Percentiles rank a stretch among this genome's conserved stretches.
These are phyloP conservation scores for Pteruthius melanotis DNA, from an alignment of 2,113 vertebrate species.

Conservation along the genomic window DNA sequence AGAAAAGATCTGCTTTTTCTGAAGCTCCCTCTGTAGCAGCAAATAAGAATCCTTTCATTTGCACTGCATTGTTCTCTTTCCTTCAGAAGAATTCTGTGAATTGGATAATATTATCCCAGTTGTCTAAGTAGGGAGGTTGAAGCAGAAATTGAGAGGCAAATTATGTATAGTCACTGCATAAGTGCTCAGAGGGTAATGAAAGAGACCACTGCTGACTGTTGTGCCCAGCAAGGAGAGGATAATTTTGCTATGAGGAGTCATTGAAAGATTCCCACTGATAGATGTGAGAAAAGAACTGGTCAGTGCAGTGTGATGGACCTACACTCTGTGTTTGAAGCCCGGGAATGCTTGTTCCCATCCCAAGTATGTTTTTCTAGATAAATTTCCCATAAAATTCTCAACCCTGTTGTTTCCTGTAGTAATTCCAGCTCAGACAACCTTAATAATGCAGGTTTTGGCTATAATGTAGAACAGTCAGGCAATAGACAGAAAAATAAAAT, in stretches of 20 bases:
- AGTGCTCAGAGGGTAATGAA: background rate
- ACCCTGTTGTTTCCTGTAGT: background rate
- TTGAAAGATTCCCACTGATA: background rate
- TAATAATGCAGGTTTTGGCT: background rate
- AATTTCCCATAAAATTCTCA: background rate
- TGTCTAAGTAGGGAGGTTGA: conserved; percentile 4
- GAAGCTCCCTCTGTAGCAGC: background rate
- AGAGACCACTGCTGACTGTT: background rate
- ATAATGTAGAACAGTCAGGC: background rate
- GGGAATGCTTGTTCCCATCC: background rate
- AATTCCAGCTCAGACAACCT: background rate
- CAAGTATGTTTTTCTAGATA: background rate
- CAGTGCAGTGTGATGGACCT: background rate
- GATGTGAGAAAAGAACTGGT: background rate
- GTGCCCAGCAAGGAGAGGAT: background rate
- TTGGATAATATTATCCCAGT: background rate
- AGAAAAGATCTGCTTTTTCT: background rate
- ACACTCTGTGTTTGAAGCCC: background rate
- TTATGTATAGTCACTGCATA: background rate
- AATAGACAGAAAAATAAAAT: background rate
- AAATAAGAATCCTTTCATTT: conserved; percentile 10
- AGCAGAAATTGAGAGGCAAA: background rate
- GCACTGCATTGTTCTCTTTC: background rate
- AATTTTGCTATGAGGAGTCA: background rate
- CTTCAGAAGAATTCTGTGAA: background rate